Evolutionary conservation across 1,140 invertebrate genomes (phyloP).

Genomic region (Grapholita molesta): DNA sequence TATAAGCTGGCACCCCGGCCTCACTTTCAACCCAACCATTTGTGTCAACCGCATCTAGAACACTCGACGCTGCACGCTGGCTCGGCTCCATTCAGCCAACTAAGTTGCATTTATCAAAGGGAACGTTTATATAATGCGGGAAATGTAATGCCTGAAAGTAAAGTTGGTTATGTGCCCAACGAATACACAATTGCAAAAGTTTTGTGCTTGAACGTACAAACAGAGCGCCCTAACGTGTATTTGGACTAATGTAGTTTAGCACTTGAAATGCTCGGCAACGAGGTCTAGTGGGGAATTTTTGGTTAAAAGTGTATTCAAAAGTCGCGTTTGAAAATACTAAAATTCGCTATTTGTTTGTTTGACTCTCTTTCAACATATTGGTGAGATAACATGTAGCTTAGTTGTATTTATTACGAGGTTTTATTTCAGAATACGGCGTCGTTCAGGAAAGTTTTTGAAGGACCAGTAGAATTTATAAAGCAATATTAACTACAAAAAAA

Average conservation of each 20-base stretch:
- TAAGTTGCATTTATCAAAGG: slow-evolving; percentile 4
- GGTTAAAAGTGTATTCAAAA: background rate
- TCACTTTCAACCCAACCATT: background rate
- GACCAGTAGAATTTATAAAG: too few species aligned
- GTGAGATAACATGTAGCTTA: too few species aligned
- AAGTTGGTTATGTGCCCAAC: slow-evolving; percentile 5
- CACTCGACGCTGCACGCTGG: background rate
- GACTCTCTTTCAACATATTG: too few species aligned
- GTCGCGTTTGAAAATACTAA: background rate
- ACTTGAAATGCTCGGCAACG: background rate
- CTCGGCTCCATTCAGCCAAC: background rate
- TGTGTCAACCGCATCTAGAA: background rate
- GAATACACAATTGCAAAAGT: slow-evolving; percentile 1
- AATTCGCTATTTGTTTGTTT: too few species aligned
- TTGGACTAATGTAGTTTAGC: background rate
- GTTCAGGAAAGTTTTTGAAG: too few species aligned
- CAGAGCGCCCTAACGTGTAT: background rate
- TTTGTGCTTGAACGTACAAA: background rate
- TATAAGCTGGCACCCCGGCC: background rate
- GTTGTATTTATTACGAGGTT: too few species aligned
- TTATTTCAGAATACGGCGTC: too few species aligned
- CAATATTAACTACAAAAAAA: too few species aligned
- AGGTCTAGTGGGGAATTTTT: background rate
- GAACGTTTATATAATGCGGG: background rate
- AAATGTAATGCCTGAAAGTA: slow-evolving; percentile 6